phyloP scores from a whole-genome alignment of 2,113 vertebrate species.

The Syrmaticus mikado region DNA sequence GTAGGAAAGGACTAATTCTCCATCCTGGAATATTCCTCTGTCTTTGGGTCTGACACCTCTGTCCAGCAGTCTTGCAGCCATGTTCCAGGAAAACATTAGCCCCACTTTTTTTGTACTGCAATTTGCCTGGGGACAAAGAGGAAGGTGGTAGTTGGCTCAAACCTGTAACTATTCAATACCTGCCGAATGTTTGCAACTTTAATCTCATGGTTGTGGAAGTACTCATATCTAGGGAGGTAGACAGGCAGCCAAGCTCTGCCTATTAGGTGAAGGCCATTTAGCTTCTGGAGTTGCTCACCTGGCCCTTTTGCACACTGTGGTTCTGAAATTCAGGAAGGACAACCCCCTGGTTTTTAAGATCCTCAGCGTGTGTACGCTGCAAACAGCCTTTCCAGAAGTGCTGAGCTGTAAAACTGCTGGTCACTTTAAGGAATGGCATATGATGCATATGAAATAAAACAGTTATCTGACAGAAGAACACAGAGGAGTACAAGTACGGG shows the following conservation, averaged over 20 bases:
- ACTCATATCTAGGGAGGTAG: background rate
- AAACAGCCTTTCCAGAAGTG: background rate
- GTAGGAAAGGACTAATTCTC: background rate
- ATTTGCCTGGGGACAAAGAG: background rate
- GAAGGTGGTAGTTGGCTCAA: background rate
- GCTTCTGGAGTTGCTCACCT: background rate
- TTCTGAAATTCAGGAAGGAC: background rate
- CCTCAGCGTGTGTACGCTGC: background rate
- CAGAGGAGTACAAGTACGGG: background rate
- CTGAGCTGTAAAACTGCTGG: background rate
- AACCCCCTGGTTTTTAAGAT: background rate
- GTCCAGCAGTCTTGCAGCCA: background rate
- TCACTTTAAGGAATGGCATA: background rate
- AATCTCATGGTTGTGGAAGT: background rate
- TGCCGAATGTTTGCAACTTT: background rate
- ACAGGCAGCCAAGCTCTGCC: background rate
- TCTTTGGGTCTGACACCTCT: background rate
- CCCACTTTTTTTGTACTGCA: accelerated
- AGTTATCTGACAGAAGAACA: background rate
- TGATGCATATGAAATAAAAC: background rate
- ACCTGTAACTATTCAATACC: background rate
- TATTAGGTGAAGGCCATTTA: background rate
- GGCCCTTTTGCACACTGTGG: background rate
- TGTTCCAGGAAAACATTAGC: background rate
- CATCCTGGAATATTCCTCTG: background rate